Conservation (phyloP, 2,113 vertebrate species). For the Engystomops pustulosus region DNA sequence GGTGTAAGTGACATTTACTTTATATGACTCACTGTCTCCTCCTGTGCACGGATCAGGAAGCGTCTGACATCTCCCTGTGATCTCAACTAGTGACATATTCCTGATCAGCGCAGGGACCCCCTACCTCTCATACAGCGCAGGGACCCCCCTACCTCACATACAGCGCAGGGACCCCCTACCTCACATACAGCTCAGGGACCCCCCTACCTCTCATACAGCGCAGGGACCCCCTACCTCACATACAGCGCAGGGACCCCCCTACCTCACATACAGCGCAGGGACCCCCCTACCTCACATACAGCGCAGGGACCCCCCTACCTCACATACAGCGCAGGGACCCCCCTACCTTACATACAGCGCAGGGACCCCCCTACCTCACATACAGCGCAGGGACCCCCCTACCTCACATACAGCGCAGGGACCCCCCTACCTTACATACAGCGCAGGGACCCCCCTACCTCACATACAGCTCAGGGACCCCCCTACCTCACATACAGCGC, state of each 20-base stretch:
- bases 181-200: too few relatives aligned
- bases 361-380: background rate
- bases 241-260: background rate
- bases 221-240: too few relatives aligned
- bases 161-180: too few relatives aligned
- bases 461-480: too few relatives aligned
- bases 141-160: background rate
- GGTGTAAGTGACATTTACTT: background rate
- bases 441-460: background rate
- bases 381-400: background rate
- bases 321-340: background rate
- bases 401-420: too few relatives aligned
- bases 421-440: slow-evolving; percentile 3
- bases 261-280: background rate
- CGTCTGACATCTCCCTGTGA: background rate
- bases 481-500: background rate
- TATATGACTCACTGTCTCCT: slow-evolving; percentile 18
- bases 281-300: background rate
- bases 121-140: too few relatives aligned
- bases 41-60: slow-evolving; percentile 9
- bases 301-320: background rate
- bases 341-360: too few relatives aligned
- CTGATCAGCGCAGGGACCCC: background rate
- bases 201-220: background rate
- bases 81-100: slow-evolving; percentile 18